A percentile compares a stretch with the other conserved stretches of the same genome.
phyloP scores from a whole-genome alignment of 2,888 invertebrate genomes.

The Ariolimax columbianus region DNA sequence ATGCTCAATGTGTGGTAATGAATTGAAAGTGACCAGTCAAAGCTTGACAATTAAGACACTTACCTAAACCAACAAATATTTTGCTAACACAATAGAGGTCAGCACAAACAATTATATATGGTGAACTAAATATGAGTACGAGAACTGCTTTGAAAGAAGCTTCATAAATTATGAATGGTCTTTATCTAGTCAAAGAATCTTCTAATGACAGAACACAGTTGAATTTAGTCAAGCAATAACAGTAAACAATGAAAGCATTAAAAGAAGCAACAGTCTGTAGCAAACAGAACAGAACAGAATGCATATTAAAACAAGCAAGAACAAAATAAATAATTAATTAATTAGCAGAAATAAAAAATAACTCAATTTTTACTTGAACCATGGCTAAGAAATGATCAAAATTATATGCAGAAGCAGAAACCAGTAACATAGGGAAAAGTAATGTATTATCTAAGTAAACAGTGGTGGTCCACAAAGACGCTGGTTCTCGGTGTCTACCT shows the following conservation, averaged over 20 bases:
- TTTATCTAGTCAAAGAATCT: background rate
- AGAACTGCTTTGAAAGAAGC: background rate
- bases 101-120: too few relatives aligned
- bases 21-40: background rate
- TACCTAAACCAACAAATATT: background rate
- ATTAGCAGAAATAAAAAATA: too few relatives aligned
- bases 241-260: background rate
- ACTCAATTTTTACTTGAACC: background rate
- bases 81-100: too few relatives aligned
- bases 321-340: background rate
- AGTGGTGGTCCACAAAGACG: too few relatives aligned
- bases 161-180: background rate
- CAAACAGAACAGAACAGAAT: too few relatives aligned
- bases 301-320: background rate
- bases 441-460: too few relatives aligned
- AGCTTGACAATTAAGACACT: background rate
- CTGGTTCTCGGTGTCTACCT: too few relatives aligned
- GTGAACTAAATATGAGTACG: too few relatives aligned
- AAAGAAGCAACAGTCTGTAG: slow-evolving; percentile 1
- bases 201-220: background rate
- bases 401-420: background rate
- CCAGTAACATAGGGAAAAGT: background rate
- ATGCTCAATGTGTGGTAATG: too few relatives aligned
- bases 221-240: background rate
- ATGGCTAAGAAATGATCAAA: too few relatives aligned